Conservation (phyloP, 2,888 invertebrate genomes). For the Drosophila helvetica region DNA sequence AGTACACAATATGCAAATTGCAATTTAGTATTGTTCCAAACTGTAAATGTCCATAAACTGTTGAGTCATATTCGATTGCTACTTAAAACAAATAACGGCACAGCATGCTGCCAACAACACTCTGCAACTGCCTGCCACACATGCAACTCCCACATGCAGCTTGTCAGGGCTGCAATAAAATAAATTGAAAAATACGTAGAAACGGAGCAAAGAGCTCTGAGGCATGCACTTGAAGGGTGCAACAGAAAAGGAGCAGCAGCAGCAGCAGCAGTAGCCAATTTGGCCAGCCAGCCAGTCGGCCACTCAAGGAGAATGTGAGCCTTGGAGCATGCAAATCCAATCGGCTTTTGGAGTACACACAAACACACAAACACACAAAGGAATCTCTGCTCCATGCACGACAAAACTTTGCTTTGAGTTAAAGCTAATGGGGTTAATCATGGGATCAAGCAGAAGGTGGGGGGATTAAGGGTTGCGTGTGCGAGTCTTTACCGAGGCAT, state of each 20-base stretch:
- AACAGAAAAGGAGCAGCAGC: constrained; percentile 1
- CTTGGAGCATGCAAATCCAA: constrained; percentile 50
- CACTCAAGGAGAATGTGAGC: constrained; percentile 36
- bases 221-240: constrained; percentile 12
- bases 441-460: too few relatives aligned
- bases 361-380: neutral
- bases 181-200: neutral
- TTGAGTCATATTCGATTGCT: constrained; percentile 37
- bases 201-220: neutral
- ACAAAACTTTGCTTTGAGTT: too few relatives aligned
- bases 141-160: neutral
- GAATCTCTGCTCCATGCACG: neutral
- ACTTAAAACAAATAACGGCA: constrained; percentile 23
- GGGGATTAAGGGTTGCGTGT: neutral
- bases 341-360: constrained; percentile 5
- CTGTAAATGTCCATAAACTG: constrained; percentile 62
- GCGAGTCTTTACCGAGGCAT: constrained; percentile 78
- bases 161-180: neutral
- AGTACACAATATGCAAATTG: constrained; percentile 25
- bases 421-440: too few relatives aligned
- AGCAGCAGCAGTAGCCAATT: constrained; percentile 4
- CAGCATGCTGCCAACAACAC: constrained; percentile 23
- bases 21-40: constrained; percentile 62
- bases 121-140: too few relatives aligned
- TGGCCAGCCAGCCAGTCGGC: constrained; percentile 2